Evolutionary conservation across 2,113 vertebrate species (phyloP).

Genomic region (Ursus arctos): DNA sequence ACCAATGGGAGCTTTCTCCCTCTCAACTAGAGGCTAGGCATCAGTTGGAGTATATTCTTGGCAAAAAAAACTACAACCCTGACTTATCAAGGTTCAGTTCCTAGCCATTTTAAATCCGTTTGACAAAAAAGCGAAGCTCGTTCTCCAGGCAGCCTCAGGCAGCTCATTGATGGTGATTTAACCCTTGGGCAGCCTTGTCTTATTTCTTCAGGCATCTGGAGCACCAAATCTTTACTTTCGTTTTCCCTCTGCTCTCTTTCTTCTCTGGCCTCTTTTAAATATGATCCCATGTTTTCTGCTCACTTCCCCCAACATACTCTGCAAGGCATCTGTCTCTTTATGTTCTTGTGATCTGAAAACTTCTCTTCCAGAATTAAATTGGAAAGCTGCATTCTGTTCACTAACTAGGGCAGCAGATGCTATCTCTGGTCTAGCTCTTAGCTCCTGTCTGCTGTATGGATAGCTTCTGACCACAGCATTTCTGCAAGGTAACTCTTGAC

Average conservation of each 20-base stretch:
- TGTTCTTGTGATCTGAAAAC: constrained; percentile 79
- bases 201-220: not conserved
- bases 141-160: not conserved
- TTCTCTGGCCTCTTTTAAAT: constrained; percentile 71
- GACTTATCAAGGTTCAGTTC: not conserved
- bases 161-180: not conserved
- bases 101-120: not conserved
- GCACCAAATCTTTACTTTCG: not conserved
- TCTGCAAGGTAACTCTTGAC: constrained; percentile 16
- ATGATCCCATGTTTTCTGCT: constrained; percentile 61
- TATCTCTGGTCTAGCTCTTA: constrained; percentile 47
- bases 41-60: constrained; percentile 18
- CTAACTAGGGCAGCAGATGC: constrained; percentile 80
- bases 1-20: not conserved
- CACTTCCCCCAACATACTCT: constrained; percentile 54
- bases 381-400: constrained; percentile 75
- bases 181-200: not conserved
- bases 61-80: not conserved
- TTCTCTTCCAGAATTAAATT: constrained; percentile 79
- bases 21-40: not conserved
- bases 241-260: constrained; percentile 53
- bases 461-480: constrained; percentile 60
- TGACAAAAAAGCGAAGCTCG: not conserved
- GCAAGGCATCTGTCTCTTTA: constrained; percentile 76
- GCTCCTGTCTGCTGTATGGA: constrained; percentile 12